These are phyloP conservation scores for Ophion ellenae DNA, from an alignment of 2,888 invertebrate genomes.

Conservation along the genomic window DNA sequence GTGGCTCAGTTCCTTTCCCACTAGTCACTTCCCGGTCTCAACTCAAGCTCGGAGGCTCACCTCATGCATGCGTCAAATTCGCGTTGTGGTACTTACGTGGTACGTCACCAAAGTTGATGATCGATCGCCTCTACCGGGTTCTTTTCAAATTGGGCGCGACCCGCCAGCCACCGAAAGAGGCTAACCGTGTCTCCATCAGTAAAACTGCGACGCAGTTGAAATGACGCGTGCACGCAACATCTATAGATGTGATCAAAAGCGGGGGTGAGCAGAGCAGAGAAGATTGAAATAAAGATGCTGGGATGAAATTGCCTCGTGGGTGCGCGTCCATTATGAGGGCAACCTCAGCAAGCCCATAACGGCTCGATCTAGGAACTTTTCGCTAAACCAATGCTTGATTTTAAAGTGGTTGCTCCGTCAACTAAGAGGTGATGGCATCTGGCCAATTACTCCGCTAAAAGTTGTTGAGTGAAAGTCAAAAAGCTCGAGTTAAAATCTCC, in stretches of 20 bases:
- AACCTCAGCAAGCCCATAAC: conserved; percentile 16
- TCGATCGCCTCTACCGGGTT: conserved; percentile 44
- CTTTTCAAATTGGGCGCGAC: conserved; percentile 16
- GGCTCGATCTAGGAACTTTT: conserved; percentile 26
- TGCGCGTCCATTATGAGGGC: conserved; percentile 24
- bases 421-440: conserved; percentile 24
- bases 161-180: conserved; percentile 40
- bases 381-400: conserved; percentile 21
- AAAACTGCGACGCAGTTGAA: conserved; percentile 2
- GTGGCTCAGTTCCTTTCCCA: background rate
- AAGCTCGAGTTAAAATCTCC: conserved; percentile 6
- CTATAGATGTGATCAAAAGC: background rate
- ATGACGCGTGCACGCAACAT: conserved; percentile 13
- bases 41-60: background rate
- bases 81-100: background rate
- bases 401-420: conserved; percentile 1
- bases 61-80: background rate
- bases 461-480: conserved; percentile 28
- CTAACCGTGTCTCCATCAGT: conserved; percentile 43
- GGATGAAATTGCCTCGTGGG: conserved; percentile 34
- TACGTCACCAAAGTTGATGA: conserved; percentile 45
- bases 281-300: conserved; percentile 11
- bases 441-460: conserved; percentile 18
- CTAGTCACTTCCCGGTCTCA: conserved; percentile 1
- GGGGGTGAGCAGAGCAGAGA: background rate